Evolutionary conservation across 2,888 invertebrate species (phyloP).

Genomic region (Aphodius granarius): DNA sequence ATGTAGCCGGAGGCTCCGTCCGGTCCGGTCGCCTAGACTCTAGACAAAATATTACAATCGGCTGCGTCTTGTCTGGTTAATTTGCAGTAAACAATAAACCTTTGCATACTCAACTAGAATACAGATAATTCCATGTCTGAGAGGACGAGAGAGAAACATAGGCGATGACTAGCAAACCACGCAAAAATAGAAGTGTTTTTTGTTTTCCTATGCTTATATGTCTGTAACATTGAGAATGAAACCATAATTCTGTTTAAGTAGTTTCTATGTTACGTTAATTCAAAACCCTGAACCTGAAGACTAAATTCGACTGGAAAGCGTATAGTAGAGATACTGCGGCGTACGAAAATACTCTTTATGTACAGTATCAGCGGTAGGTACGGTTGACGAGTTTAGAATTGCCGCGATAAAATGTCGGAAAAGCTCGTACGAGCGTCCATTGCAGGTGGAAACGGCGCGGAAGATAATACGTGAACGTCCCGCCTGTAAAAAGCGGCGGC

Average conservation of each 20-base stretch:
- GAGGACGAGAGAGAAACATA: background rate
- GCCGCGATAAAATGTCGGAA: slow-evolving; percentile 53
- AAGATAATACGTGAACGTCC: slow-evolving; percentile 49
- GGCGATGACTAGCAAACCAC: background rate
- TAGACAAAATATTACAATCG: background rate
- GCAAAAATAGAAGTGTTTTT: background rate
- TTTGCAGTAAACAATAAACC: background rate
- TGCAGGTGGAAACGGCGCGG: slow-evolving; percentile 55
- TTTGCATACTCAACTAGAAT: background rate
- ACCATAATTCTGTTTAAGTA: background rate
- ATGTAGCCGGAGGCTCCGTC: background rate
- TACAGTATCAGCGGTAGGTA: slow-evolving; percentile 47
- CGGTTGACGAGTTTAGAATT: slow-evolving; percentile 54
- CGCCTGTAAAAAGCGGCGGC: slow-evolving; percentile 37
- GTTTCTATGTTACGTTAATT: background rate
- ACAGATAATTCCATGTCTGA: background rate
- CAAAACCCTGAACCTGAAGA: background rate
- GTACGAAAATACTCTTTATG: background rate
- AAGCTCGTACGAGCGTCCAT: slow-evolving; percentile 51
- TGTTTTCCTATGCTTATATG: too few relatives aligned
- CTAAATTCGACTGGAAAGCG: background rate
- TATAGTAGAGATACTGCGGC: background rate
- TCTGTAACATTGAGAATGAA: background rate
- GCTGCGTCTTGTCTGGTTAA: background rate
- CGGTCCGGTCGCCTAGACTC: background rate